Conservation (phyloP, 1,140 invertebrate genomes). For the Idris sp. region DNA sequence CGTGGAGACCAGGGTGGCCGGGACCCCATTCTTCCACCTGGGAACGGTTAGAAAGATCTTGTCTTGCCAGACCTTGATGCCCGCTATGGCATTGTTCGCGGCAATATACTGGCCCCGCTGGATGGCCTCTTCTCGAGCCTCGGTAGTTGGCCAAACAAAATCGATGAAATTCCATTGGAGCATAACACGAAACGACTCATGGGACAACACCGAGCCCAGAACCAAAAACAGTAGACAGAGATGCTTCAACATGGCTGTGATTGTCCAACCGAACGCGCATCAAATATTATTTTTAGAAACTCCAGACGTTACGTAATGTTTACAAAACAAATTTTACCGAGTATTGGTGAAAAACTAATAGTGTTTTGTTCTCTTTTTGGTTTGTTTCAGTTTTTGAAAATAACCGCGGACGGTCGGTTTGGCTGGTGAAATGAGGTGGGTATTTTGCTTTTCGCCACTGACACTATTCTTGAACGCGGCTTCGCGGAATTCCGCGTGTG, state of each 20-base stretch:
- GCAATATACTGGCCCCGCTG: constrained; percentile 79
- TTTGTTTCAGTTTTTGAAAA: no score
- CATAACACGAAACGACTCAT: constrained; percentile 76
- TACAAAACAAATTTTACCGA: no score
- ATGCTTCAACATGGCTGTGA: constrained; percentile 21
- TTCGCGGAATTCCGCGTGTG: constrained; percentile 44
- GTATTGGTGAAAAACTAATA: no score
- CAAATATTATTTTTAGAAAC: no score
- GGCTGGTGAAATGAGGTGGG: constrained; percentile 1
- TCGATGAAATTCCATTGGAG: constrained; percentile 76
- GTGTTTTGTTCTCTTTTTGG: no score
- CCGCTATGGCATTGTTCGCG: constrained; percentile 81
- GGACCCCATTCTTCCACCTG: constrained; percentile 82
- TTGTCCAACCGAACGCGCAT: no score
- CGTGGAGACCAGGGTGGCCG: constrained; percentile 82
- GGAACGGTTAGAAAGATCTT: constrained; percentile 82
- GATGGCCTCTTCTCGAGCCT: constrained; percentile 75
- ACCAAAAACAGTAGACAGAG: constrained; percentile 27
- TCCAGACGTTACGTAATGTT: constrained; percentile 51
- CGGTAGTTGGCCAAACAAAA: constrained; percentile 69
- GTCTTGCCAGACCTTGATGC: constrained; percentile 81
- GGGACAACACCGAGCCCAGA: constrained; percentile 22
- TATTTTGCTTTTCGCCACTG: constrained; percentile 4
- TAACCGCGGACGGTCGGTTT: no score
- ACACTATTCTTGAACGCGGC: constrained; percentile 44